Base-by-base conservation (phyloP, 2,888 invertebrate genomes). In the Rhorus exstirpatorius region DNA sequence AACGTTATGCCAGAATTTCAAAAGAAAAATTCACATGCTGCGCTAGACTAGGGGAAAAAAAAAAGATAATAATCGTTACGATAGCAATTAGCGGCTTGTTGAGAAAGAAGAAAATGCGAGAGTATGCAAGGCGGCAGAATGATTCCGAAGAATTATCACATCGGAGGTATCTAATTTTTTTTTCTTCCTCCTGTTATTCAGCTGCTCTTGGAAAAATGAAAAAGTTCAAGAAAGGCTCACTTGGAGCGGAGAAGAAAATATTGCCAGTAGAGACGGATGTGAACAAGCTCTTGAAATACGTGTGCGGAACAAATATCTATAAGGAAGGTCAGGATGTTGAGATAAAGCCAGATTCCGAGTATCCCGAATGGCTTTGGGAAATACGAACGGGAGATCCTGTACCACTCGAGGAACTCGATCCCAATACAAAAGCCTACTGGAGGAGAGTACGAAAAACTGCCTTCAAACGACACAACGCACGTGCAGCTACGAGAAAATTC, bases 311-410 rank as follows among this genome's bases (percentile, higher is more conserved):
- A 76, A 98, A 99, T 91, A 96, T 97, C 71, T 94, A 95, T 80
- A 95, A 95, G 90, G 96, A 96, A 12, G 97, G 97, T 0, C 95
- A 97, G 91, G 98, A 98, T 90, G 94, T 98, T 0, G 95, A 97
- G 93, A 80, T 96, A 17, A 96, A 96, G 91, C 94, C 96, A 0
- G 96, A 97, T 89, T 94, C 94, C 21, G 97, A 98, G 90, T 99
- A 99, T 93, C 99, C 99, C 0, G 96, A 96, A 0, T 99, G 99
- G 99, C 93, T 99, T 80, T 99, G 98, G 98, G 90, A 99, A 12
- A 83, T 87, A 6, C 93, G 95, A 87, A 95, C 95, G 14, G 96
- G 96, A 1, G 93, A 94, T 3, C 94, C 96, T 3, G 94, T 94
- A 3, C 94, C 95, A 0, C 91, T 98, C 0, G 95, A 96, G 76